These are phyloP conservation scores for Tachyglossus aculeatus DNA, from an alignment of 2,797 vertebrate genomes.

Conservation along the genomic window DNA sequence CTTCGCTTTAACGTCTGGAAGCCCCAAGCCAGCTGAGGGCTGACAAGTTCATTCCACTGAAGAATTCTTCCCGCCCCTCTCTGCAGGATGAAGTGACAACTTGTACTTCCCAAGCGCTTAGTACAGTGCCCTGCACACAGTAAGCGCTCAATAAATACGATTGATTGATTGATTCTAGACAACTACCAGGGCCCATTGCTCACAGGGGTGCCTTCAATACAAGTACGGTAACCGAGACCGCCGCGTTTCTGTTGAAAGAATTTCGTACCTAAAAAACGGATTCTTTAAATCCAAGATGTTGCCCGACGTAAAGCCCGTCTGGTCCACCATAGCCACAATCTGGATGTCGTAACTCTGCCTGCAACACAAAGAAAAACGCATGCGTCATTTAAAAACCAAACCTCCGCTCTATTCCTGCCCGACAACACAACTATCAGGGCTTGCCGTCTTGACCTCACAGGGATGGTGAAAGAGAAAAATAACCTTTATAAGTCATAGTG, in stretches of 20 bases:
- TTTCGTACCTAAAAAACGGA: conserved; percentile 79
- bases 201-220: not conserved
- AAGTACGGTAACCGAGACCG: not conserved
- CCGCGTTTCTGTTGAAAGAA: not conserved
- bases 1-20: not conserved
- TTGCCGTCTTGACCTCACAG: no score
- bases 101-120: not conserved
- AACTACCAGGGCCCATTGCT: not conserved
- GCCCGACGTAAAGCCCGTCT: conserved; percentile 82
- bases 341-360: conserved; percentile 85
- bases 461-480: no score
- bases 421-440: no score
- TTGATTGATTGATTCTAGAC: no score
- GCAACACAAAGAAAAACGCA: conserved; percentile 22
- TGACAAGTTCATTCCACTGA: no score
- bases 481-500: no score
- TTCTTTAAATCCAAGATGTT: conserved; percentile 83
- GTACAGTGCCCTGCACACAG: no score
- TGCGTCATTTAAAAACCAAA: not conserved
- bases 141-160: no score
- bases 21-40: no score
- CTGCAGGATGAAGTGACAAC: no score
- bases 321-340: conserved; percentile 78
- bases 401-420: no score
- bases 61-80: no score